Percentiles rank a stretch among this genome's conserved stretches.
These are phyloP conservation scores for Macropodus opercularis DNA, from an alignment of 2,797 vertebrate genomes.

Conservation along the genomic window DNA sequence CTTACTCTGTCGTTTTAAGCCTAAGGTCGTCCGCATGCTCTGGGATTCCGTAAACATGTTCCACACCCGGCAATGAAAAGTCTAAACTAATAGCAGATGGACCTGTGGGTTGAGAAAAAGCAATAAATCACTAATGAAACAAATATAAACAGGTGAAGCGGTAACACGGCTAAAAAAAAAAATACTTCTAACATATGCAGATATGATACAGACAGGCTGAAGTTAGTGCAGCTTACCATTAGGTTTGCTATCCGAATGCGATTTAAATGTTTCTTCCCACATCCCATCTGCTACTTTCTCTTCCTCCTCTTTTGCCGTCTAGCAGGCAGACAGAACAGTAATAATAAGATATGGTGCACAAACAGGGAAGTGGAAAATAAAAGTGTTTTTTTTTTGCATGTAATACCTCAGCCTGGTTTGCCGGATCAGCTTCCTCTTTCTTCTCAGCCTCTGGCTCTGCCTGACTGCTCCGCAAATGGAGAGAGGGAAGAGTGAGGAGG, in stretches of 20 bases:
- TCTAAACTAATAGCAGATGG: conserved; percentile 91
- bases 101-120: conserved; percentile 72
- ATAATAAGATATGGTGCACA: background rate
- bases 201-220: too few species aligned
- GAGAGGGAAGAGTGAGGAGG: background rate
- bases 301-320: conserved; percentile 69
- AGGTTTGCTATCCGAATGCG: conserved; percentile 90
- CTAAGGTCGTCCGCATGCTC: conserved; percentile 90
- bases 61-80: conserved; percentile 91
- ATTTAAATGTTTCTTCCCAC: conserved; percentile 96
- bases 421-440: conserved; percentile 73
- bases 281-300: conserved; percentile 83
- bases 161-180: too few species aligned
- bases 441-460: conserved; percentile 78
- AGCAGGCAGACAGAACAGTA: conserved; percentile 2
- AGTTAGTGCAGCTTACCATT: too few species aligned
- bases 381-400: conserved; percentile 2
- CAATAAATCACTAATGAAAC: too few species aligned
- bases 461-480: conserved; percentile 71
- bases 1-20: conserved; percentile 93
- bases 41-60: conserved; percentile 93
- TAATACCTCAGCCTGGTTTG: conserved; percentile 68
- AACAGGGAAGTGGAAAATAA: background rate
- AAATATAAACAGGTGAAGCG: too few species aligned
- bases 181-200: too few species aligned